A percentile compares a stretch with the other conserved stretches of the same genome.
Conservation (phyloP, 2,113 vertebrate species). For the Aldabrachelys gigantea region DNA sequence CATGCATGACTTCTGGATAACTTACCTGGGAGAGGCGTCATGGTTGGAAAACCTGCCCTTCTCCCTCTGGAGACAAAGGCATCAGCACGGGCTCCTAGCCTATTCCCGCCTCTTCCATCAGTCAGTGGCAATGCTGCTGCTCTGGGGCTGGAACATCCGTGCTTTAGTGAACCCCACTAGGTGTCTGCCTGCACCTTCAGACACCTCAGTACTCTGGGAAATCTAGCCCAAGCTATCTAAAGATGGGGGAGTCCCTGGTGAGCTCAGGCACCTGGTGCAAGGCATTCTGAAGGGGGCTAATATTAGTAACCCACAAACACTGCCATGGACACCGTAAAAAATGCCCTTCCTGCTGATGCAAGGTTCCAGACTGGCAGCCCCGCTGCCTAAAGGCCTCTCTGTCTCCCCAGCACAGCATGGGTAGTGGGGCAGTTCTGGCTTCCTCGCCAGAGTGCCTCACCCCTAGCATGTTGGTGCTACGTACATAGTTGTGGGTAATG, state of each 20-base stretch:
- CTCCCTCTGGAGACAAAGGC: background rate
- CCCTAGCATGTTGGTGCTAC: background rate
- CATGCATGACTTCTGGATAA: background rate
- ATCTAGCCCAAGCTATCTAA: background rate
- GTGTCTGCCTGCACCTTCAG: background rate
- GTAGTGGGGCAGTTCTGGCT: background rate
- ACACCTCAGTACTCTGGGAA: background rate
- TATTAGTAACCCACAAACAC: background rate
- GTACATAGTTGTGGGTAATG: accelerated
- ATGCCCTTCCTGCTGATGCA: background rate
- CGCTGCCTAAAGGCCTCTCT: background rate
- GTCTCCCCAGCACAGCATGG: background rate
- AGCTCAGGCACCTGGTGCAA: background rate
- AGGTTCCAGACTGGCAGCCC: background rate
- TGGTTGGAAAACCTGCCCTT: background rate
- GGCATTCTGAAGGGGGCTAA: background rate
- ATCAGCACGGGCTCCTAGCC: background rate
- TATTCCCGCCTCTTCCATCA: background rate
- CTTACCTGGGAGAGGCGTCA: background rate
- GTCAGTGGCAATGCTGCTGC: background rate
- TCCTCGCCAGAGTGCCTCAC: background rate
- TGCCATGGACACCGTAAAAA: background rate
- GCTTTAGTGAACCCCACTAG: background rate
- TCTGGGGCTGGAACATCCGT: too few relatives aligned
- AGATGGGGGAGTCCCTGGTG: background rate